Base-by-base conservation (phyloP, 37 sponge, comb jelly and placozoan genomes). In the Bolinopsis microptera region DNA sequence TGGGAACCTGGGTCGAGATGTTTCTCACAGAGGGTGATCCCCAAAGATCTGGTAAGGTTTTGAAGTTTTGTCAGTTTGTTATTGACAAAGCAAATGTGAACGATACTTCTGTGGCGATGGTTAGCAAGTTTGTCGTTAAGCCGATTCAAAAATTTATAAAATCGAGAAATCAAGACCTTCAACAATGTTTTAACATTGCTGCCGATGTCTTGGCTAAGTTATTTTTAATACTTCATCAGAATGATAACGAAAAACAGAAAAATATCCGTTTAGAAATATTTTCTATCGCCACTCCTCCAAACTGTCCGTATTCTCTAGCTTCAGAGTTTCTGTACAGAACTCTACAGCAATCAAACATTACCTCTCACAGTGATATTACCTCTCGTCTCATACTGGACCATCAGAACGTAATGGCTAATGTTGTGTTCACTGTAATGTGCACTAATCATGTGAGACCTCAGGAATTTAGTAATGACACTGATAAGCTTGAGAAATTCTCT, bases 1-100 rank as follows among this genome's bases (percentile, higher is more conserved):
- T 72, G 75, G 75, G 75, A 72, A 72, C 75, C 26, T 72, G 75
- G 75, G 26, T 72, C 3, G 75, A 72, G 75, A 72, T 72, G 75
- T 30, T 72, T 72, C 18, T n/a, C 2, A 28, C 26, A 24, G 31
- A 72, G 75, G 75, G 75, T 23, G 26, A n/a, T 5, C 31, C 31
- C 18, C 31, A 72, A 28, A n/a, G 31, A 72, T 72, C 22, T n/a
- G 26, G 75, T 5, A 72, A 72, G 18, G 75, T 72, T 72, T 30
- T 72, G 31, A 72, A n/a, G 18, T 30, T 72, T n/a, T 72, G 31
- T 30, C 31, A 72, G 75, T 28, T n/a, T n/a, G 31, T 72, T 72
- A 24, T 72, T 23, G 26, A n/a, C 18, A 72, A 28, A 30, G 26
- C 75, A 24, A 24, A 72, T 5, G 61, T 13, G 5, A 48, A 13